Conservation (phyloP, 92 coral and sea anemone species). For the Isaurus tuberculatus region DNA sequence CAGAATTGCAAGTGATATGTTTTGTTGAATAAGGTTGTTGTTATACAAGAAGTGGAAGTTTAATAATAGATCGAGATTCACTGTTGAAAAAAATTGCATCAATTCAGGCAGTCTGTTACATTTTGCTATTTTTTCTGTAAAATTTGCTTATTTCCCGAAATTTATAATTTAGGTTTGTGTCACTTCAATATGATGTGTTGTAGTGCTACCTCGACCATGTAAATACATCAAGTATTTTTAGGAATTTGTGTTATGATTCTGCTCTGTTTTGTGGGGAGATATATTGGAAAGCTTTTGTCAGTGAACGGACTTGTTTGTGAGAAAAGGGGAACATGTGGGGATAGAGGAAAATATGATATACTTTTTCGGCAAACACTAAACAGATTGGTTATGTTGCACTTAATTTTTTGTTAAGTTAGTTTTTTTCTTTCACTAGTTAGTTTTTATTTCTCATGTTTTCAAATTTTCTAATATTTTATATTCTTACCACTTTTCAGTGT, state of each 20-base stretch:
- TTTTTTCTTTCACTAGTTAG: neutral
- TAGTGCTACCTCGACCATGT: neutral
- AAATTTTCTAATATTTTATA: conserved; percentile 1
- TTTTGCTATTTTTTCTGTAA: neutral
- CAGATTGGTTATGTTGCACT: conserved; percentile 6
- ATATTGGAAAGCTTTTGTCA: conserved; percentile 16
- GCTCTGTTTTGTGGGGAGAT: conserved; percentile 4
- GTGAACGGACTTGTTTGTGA: conserved; percentile 4
- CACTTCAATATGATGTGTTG: conserved; percentile 1
- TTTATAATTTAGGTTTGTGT: conserved; percentile 8
- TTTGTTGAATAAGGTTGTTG: conserved; percentile 13
- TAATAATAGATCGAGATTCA: neutral
- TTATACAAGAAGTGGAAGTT: conserved; percentile 15
- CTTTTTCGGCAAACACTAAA: neutral
- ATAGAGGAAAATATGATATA: conserved; percentile 7
- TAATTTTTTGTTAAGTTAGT: neutral
- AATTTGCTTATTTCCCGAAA: conserved; percentile 12
- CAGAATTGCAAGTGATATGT: conserved; percentile 17
- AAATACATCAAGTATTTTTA: conserved; percentile 2
- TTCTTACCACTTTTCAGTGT: conserved; percentile 10
- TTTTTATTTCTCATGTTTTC: conserved; percentile 2
- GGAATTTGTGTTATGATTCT: conserved; percentile 12
- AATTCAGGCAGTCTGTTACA: conserved; percentile 14
- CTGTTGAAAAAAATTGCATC: neutral
- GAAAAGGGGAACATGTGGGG: conserved; percentile 13